Evolutionary conservation across 2,113 vertebrate species (phyloP), one percentile per base, ranked within the genome.

Genomic region (Hippocampus mohnikei): DNA sequence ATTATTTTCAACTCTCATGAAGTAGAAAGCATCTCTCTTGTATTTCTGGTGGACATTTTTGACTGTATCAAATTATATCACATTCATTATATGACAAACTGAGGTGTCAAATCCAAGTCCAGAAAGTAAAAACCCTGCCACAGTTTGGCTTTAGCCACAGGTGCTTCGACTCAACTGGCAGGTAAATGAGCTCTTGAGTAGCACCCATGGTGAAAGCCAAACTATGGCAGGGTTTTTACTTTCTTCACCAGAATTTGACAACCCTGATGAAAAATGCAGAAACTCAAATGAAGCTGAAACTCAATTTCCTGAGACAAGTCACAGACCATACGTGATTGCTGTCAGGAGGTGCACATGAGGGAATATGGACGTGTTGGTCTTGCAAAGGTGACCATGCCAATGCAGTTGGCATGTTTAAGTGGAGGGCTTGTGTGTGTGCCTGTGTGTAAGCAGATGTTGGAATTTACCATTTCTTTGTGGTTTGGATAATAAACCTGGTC

Each of bases 401-500:
- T n/a, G n/a, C n/a, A n/a, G n/a, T n/a, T n/a, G 27, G 76, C 67
- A 23, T 63, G 55, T n/a, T 56, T n/a, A 25, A 65, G 58, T 66
- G 65, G 67, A 58, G 56, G 15, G 42, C 33, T 37, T 37, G 33
- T 6, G 33, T 37, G 33, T 37, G 33, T 37, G 33, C 6, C 33
- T 37, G 33, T 37, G 33, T 37, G 56, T 25, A 50, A 66, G 67
- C 25, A 60, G 40, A 69, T 69, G 74, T 63, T 71, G 66, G 56
- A 42, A 81, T 95, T 95, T 86, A 96, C 95, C 95, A 96, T 96
- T 83, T 96, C 95, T 82, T 93, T 95, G 89, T 96, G 94, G 85
- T 96, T 96, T 75, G 95, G 95, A 81, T 96, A 96, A 89, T 92
- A 96, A 79, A 94, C 94, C 90, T 96, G 95, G 66, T 96, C 94